Evolutionary conservation across 2,888 invertebrate species (phyloP), one percentile per base, ranked within the genome.

Genomic region (Horisme vitalbata): DNA sequence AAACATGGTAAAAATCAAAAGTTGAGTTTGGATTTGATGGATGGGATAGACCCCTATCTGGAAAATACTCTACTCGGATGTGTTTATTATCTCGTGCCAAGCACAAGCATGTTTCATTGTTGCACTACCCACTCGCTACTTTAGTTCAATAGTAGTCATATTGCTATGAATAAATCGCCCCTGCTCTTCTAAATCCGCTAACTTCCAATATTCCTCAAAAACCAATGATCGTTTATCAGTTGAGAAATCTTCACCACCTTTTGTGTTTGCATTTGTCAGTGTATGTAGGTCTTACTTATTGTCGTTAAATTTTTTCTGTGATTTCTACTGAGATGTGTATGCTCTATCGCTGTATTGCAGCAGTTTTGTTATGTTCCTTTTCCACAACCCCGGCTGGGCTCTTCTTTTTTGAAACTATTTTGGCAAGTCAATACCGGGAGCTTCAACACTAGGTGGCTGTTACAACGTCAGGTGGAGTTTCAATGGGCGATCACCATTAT

Each of bases 221-320:
- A n/a, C n/a, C n/a, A n/a, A n/a, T n/a, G n/a, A n/a, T 7, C 23
- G 23, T n/a, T 23, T 7, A 8, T 23, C 23, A 8, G 8, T n/a
- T n/a, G n/a, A n/a, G n/a, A 23, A n/a, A n/a, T 7, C n/a, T 8
- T 23, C n/a, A n/a, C n/a, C 8, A 23, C 23, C 20, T 33, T 33
- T 33, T 1, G n/a, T 10, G 11, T 43, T 53, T 49, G 30, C 44
- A 53, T 13, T 39, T 50, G 24, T 50, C 45, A 24, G 37, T 11
- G 43, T 49, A 53, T 12, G 35, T 36, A 46, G 44, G 46, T 43
- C 46, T 49, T 43, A 53, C 46, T 37, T 46, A 33, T 53, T 24
- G 39, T 21, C 38, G 44, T 44, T 20, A 1, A 39, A 46, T 26
- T 3, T 35, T 46, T 43, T 52, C 43, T 44, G 30, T 27, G 55